A percentile compares a stretch with the other conserved stretches of the same genome.
phyloP scores from a whole-genome alignment of 2,797 vertebrate genomes.

The Vultur gryphus region DNA sequence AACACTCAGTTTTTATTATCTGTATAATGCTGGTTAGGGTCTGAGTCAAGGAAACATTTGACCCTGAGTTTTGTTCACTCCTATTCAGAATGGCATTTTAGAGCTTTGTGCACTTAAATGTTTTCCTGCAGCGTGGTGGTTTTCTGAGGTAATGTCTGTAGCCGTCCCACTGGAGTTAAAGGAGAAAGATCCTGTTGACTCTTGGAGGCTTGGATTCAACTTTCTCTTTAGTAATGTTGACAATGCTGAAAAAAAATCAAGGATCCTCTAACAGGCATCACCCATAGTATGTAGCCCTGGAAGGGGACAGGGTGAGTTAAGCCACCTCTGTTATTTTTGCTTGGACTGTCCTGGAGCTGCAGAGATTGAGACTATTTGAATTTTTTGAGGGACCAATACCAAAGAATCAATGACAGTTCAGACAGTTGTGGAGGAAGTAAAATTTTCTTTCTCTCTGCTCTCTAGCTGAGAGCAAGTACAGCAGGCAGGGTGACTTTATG shows the following conservation, averaged over 20 bases:
- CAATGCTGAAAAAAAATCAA: background rate
- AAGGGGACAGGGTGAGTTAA: background rate
- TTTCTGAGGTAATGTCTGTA: slow-evolving; percentile 12
- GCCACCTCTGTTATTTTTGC: background rate
- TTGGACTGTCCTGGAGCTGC: background rate
- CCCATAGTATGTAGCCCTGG: background rate
- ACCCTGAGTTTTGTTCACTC: background rate
- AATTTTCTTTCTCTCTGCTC: background rate
- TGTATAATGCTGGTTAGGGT: background rate
- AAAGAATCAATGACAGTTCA: background rate
- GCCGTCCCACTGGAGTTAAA: background rate
- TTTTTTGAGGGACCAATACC: background rate
- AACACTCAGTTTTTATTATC: background rate
- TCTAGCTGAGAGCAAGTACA: background rate
- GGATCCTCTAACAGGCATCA: background rate
- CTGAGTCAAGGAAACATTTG: background rate
- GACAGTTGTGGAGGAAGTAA: background rate
- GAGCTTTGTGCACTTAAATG: background rate
- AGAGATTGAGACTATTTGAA: background rate
- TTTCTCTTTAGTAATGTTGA: background rate
- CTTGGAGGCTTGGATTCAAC: background rate
- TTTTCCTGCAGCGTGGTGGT: background rate
- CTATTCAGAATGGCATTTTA: background rate
- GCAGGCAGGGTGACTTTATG: background rate
- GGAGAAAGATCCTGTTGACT: background rate